These are phyloP conservation scores for Eristalinus sepulchralis DNA, from an alignment of 2,888 invertebrate species.

Conservation along the genomic window DNA sequence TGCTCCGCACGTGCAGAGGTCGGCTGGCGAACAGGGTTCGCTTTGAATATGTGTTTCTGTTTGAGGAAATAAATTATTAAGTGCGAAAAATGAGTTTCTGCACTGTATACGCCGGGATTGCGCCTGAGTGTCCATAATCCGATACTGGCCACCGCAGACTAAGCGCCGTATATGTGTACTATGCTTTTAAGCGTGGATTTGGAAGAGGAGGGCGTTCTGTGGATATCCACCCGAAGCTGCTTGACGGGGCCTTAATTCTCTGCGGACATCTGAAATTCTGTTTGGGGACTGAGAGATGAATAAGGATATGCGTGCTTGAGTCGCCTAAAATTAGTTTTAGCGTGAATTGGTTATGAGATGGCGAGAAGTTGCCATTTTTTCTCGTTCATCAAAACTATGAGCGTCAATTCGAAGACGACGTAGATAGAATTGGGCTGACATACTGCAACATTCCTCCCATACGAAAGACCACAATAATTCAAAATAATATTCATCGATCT, in stretches of 20 bases:
- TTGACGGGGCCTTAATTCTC: not conserved
- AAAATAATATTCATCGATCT: too few relatives aligned
- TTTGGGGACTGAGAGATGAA: not conserved
- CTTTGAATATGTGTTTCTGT: not conserved
- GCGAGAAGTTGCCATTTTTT: too few relatives aligned
- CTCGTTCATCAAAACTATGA: too few relatives aligned
- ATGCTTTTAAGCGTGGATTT: not conserved
- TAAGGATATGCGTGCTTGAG: not conserved
- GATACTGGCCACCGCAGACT: not conserved
- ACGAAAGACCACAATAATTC: too few relatives aligned
- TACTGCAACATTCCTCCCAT: too few relatives aligned
- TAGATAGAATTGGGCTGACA: too few relatives aligned
- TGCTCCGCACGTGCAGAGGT: not conserved
- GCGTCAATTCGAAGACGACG: too few relatives aligned
- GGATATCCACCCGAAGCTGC: not conserved
- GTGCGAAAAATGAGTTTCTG: conserved; percentile 18
- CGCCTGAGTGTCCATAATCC: not conserved
- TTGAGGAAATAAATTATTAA: conserved; percentile 30
- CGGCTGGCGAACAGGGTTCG: not conserved
- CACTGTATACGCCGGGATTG: not conserved
- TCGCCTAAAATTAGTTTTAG: not conserved
- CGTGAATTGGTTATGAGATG: too few relatives aligned
- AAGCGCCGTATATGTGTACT: not conserved
- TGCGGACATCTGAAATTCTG: not conserved
- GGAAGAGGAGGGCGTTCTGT: not conserved